These are phyloP conservation scores for Semicossyphus pulcher DNA, from an alignment of 2,113 vertebrate species.

Conservation along the genomic window DNA sequence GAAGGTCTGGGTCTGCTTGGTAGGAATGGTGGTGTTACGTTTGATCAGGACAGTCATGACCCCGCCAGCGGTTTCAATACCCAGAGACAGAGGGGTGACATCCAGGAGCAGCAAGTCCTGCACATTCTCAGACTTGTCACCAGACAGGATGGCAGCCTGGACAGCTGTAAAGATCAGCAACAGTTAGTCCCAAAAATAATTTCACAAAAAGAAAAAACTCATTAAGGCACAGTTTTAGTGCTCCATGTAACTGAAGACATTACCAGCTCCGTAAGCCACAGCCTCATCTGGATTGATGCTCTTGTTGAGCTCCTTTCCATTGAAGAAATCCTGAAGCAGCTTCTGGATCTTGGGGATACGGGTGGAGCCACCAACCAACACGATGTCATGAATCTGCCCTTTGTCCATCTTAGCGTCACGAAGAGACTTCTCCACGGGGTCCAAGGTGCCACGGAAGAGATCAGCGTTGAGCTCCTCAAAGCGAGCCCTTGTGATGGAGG, in stretches of 20 bases:
- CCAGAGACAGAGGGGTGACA: constrained; percentile 85
- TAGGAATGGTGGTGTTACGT: constrained; percentile 87
- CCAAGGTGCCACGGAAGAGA: constrained; percentile 85
- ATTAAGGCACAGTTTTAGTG: rapidly evolving
- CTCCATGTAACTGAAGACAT: constrained; percentile 13
- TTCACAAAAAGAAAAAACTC: neutral
- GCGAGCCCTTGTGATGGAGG: constrained; percentile 95
- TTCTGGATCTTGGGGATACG: constrained; percentile 85
- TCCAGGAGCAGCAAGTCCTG: constrained; percentile 86
- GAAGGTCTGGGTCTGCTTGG: constrained; percentile 86
- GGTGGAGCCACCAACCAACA: constrained; percentile 81
- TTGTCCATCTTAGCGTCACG: constrained; percentile 85
- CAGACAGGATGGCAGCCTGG: constrained; percentile 86
- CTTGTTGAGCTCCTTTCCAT: constrained; percentile 82
- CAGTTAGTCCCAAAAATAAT: neutral
- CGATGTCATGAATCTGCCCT: constrained; percentile 79
- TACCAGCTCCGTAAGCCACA: constrained; percentile 84
- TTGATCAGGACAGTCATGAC: constrained; percentile 88
- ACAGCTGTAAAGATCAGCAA: constrained; percentile 67
- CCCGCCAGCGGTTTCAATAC: constrained; percentile 86
- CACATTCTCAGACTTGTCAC: constrained; percentile 86
- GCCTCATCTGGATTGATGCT: constrained; percentile 84
- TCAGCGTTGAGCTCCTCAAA: constrained; percentile 94
- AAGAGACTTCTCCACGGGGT: constrained; percentile 84
- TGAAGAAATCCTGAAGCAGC: constrained; percentile 85